Base-by-base conservation (phyloP, 2,888 invertebrate genomes). In the Arrhopalites spinosus region DNA sequence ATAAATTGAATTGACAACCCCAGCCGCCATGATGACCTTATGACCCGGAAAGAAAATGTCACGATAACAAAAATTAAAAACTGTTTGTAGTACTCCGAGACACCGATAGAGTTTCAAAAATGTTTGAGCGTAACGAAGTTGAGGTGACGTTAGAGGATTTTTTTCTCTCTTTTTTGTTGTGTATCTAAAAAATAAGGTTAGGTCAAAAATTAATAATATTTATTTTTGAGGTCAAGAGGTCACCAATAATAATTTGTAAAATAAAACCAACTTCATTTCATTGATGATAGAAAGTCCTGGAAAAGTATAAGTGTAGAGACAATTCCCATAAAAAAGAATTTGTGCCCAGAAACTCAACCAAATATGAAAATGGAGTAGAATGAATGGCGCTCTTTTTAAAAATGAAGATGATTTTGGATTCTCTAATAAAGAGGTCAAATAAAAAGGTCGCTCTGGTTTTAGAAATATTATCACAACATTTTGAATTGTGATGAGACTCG, bases 321-420 rank as follows among this genome's bases (percentile, higher is more conserved):
- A 23, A 23, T 17, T 20, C 11, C 59, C 59, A 23, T 59, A 59
- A 23, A 59, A 59, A 3, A 59, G 25, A 7, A 59, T 20, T 59
- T 59, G 59, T 7, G 59, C 59, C 59, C 59, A 59, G 20, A 59
- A 59, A 59, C 59, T 59, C 11, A 59, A 11, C 59, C 59, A 59
- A 25, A 59, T 59, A 5, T 59, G 59, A 59, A 59, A 25, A 59
- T 59, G 59, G 23, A 59, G 20, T 5, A 20, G 3, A 3, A 25
- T 59, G 11, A n/a, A 59, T 20, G 20, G 11, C 2, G 23, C 7
- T 23, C 25, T 17, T 11, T 36, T 23, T 7, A 59, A 23, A 11
- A 11, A 3, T 2, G 59, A n/a, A 7, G 8, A 8, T 23, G 5
- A 20, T n/a, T 53, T 53, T 25, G 59, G 27, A 27, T 59, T 59